phyloP scores from a whole-genome alignment of 1,140 invertebrate genomes.

The Hycleus cichorii region DNA sequence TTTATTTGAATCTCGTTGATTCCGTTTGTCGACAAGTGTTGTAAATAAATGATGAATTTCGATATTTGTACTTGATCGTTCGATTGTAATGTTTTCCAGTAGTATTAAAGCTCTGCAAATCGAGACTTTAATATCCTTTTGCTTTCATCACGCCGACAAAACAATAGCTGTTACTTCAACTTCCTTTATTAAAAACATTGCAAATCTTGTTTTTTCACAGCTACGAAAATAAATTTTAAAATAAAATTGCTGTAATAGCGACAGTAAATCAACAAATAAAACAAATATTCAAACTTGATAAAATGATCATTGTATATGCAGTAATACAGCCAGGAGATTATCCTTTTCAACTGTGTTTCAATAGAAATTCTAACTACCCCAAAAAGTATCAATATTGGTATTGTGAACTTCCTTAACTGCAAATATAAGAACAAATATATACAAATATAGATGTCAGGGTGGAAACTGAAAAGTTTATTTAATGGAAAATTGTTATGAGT shows the following conservation, averaged over 20 bases:
- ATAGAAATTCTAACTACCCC: constrained; percentile 1
- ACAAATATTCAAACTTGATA: constrained; percentile 8
- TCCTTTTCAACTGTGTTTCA: background rate
- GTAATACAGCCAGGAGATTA: constrained; percentile 7
- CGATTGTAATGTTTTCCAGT: too few relatives aligned
- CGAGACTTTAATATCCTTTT: too few relatives aligned
- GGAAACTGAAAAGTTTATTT: constrained; percentile 6
- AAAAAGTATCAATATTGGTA: constrained; percentile 13
- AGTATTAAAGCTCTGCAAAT: too few relatives aligned
- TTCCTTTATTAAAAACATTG: too few relatives aligned
- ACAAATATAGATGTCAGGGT: background rate
- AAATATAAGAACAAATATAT: too few relatives aligned
- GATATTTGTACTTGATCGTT: too few relatives aligned
- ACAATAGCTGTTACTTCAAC: too few relatives aligned
- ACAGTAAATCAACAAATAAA: constrained; percentile 23
- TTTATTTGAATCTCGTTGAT: too few relatives aligned
- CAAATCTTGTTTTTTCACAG: too few relatives aligned
- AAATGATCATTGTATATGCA: constrained; percentile 21
- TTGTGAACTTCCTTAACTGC: constrained; percentile 3
- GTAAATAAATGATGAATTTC: too few relatives aligned
- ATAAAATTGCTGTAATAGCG: constrained; percentile 3
- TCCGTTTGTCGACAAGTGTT: too few relatives aligned
- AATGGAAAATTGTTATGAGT: constrained; percentile 2
- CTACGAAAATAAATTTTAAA: background rate
- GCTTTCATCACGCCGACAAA: too few relatives aligned